These are phyloP conservation scores for Anoplophora glabripennis DNA, from an alignment of 1,140 invertebrate species.

Conservation along the genomic window DNA sequence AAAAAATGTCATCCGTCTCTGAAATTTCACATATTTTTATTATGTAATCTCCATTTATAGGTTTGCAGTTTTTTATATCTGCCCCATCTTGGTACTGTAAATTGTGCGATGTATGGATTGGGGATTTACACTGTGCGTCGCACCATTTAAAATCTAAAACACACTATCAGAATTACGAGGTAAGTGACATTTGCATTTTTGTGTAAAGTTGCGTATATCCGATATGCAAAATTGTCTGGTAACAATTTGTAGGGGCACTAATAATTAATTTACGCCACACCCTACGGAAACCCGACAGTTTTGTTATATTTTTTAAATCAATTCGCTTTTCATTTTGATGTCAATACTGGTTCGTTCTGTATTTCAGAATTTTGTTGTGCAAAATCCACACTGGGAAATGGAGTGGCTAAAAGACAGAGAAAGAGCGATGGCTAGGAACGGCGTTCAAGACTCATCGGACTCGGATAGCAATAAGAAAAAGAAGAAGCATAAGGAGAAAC, in stretches of 20 bases:
- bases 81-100: conserved; percentile 87
- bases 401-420: conserved; percentile 80
- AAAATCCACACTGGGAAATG: conserved; percentile 81
- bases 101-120: conserved; percentile 80
- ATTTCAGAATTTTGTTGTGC: conserved; percentile 69
- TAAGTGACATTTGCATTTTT: conserved; percentile 54
- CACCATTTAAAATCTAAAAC: conserved; percentile 74
- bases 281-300: too few relatives aligned
- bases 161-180: conserved; percentile 76
- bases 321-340: not conserved
- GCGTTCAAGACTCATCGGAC: conserved; percentile 31
- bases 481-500: conserved; percentile 34
- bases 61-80: conserved; percentile 80
- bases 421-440: conserved; percentile 53
- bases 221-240: not conserved
- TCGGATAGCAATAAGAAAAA: conserved; percentile 27
- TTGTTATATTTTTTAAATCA: too few relatives aligned
- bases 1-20: too few relatives aligned
- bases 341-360: not conserved
- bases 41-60: conserved; percentile 47
- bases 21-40: not conserved
- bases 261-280: not conserved
- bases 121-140: conserved; percentile 81
- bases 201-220: too few relatives aligned
- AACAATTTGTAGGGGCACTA: too few relatives aligned